Evolutionary conservation across 1,140 invertebrate species (phyloP), one percentile per base, ranked within the genome.

Genomic region (Octopus sinensis): DNA sequence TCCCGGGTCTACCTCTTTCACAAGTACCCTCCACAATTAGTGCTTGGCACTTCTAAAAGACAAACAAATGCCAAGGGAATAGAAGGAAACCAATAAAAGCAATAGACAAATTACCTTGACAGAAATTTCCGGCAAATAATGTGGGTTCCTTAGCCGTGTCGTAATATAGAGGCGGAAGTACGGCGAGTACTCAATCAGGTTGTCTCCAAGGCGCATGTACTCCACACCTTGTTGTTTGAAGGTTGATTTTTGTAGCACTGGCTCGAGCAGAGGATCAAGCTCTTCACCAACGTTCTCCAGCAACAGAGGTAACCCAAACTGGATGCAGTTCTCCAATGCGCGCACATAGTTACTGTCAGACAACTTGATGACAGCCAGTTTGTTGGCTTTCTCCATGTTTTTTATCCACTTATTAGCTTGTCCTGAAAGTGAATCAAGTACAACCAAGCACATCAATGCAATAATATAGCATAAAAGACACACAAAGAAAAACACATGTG

Each of bases 331-430:
- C 84, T 91, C 91, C 78, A 91, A 80, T 4, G 86, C 87, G 62
- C 90, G 84, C 77, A 90, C 85, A 84, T 91, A 91, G 83, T 88
- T 91, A 7, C 88, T 79, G 84, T 91, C 90, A 10, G 90, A 89
- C 43, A 91, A 83, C 83, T 91, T 91, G 56, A 91, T 87, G 6
- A 91, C 86, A 53, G 82, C 83, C 53, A 91, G 84, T 79, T 90
- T 89, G 83, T 91, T 90, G n/a, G 86, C 85, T 73, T 87, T 87
- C 83, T 91, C 96, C 93, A 97, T 95, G 89, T 96, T 97, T 90
- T 97, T 97, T 7, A 98, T 93, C 96, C 96, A 98, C 90, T 95
- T 95, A 83, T 89, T 91, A 17, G 91, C 91, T 82, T 91, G 91
- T 81, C 90, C 89, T 91, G 23, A 81, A 4, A 53, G 12, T 77